Percentiles rank a stretch among this genome's conserved stretches.
Evolutionary conservation across 2,113 vertebrate genomes (phyloP).

Genomic region (Pterocles gutturalis): DNA sequence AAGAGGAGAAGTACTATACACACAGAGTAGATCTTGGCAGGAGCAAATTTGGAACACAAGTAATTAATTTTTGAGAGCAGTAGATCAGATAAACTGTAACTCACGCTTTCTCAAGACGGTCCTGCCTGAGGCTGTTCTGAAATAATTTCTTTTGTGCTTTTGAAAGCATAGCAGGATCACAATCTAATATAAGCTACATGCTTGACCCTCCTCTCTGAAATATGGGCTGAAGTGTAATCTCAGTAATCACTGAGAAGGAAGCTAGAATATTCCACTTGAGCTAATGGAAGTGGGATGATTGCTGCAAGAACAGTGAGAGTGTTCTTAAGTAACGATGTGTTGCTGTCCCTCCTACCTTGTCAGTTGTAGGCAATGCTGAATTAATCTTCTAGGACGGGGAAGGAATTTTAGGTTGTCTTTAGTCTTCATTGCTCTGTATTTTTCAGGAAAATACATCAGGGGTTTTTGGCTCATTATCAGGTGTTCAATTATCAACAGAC

Average conservation of each 20-base stretch:
- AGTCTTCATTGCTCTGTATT: background rate
- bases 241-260: background rate
- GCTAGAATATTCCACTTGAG: conserved; percentile 20
- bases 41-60: background rate
- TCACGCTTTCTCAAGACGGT: background rate
- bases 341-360: background rate
- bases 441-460: background rate
- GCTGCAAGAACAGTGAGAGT: background rate
- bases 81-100: background rate
- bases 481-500: background rate
- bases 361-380: background rate
- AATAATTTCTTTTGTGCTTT: background rate
- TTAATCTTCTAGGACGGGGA: background rate
- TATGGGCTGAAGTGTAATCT: background rate
- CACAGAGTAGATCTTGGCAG: background rate
- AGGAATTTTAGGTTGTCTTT: background rate
- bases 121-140: background rate
- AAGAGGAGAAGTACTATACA: background rate
- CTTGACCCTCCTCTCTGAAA: background rate
- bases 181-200: background rate
- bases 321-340: background rate
- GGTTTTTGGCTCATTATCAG: background rate
- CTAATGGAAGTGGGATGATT: background rate
- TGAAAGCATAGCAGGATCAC: background rate
- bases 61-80: background rate